Evolutionary conservation across 1,140 invertebrate species (phyloP), one percentile per base, ranked within the genome.

Genomic region (Lanistes nyassanus): DNA sequence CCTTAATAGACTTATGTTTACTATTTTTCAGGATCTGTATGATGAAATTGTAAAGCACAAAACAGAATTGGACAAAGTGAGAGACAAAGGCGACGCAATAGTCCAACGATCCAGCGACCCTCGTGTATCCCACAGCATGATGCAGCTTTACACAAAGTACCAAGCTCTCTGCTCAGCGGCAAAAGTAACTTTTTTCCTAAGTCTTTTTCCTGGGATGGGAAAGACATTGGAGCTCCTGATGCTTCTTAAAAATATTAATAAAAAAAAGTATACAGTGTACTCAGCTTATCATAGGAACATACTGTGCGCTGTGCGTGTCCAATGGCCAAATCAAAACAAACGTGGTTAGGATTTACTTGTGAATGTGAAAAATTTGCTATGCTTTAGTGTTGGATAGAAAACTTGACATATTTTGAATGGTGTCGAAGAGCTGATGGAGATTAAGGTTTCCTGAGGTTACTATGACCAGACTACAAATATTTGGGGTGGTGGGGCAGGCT

Each of bases 31-130:
- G 91, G 92, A 92, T 42, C 94, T 97, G 84, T 91, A 98, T 68
- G 95, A 98, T 90, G 95, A 93, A 3, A 91, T 98, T 23, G 96
- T 97, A 83, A 96, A 97, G 80, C 98, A 96, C 95, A 97, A 98
- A 90, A 93, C 94, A 64, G 95, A 96, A 81, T 90, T 98, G 42
- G 96, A 98, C 87, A 92, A 93, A 79, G 89, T 98, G n/a, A 97
- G 97, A 84, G 94, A 96, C 91, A 94, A 93, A 83, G 96, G 96
- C 19, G 96, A 98, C 88, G 93, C 94, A 55, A 90, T 98, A 26
- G 86, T 97, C 16, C 96, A 98, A 89, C 97, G 95, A 0, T 98
- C 96, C 85, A 94, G 95, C 31, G 96, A 98, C 85, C 97, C 96
- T 0, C 92, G 96, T 79, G 94, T 98, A 53, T 97, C 96, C 19